Percentiles rank a stretch among this genome's conserved stretches.
Evolutionary conservation across 1,140 invertebrate species (phyloP).

Genomic region (Scylla paramamosain): DNA sequence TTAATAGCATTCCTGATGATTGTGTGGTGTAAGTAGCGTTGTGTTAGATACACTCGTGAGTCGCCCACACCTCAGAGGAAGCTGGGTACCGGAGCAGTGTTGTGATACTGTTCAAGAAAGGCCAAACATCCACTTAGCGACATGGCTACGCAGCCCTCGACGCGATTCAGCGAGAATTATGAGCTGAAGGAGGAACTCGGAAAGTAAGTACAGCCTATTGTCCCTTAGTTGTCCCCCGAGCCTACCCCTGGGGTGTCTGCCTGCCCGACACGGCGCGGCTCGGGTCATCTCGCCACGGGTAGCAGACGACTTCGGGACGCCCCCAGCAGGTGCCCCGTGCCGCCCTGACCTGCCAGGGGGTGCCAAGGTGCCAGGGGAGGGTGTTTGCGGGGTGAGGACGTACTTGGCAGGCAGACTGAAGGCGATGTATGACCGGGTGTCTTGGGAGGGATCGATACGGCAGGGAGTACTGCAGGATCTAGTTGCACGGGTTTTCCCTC

Average conservation of each 20-base stretch:
- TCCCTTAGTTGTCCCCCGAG: background rate
- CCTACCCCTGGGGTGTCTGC: background rate
- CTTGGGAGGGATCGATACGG: background rate
- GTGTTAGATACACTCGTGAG: constrained; percentile 57
- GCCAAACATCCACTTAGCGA: constrained; percentile 62
- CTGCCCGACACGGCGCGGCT: background rate
- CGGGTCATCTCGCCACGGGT: background rate
- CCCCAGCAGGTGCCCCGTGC: background rate
- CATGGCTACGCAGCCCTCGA: constrained; percentile 80
- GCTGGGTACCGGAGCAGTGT: constrained; percentile 62
- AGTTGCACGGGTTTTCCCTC: background rate
- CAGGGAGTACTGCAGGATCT: background rate
- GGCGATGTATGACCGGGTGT: constrained; percentile 2
- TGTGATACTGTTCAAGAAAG: constrained; percentile 67
- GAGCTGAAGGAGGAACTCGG: constrained; percentile 99
- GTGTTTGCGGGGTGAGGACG: background rate
- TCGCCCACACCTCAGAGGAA: constrained; percentile 60
- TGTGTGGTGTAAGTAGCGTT: constrained; percentile 69
- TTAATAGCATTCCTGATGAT: constrained; percentile 71
- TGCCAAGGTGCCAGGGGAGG: background rate
- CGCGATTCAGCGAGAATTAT: constrained; percentile 98
- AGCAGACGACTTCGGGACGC: constrained; percentile 50
- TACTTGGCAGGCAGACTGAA: background rate
- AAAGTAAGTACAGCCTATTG: constrained; percentile 89
- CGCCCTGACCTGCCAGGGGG: background rate